phyloP scores from a whole-genome alignment of 1,140 invertebrate genomes.

The Drosophila pseudoananassae region DNA sequence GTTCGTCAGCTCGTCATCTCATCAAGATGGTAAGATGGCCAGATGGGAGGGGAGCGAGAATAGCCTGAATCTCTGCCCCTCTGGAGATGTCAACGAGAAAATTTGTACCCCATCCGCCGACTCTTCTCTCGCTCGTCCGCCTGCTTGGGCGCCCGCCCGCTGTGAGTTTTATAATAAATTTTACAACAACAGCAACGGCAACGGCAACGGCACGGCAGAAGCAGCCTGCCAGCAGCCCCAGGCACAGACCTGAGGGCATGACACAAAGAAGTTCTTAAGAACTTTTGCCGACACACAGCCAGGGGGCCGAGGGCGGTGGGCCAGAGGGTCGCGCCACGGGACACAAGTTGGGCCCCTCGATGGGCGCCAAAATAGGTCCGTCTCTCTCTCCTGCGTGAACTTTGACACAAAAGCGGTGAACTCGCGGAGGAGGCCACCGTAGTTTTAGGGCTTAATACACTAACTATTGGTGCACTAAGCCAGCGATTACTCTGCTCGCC shows the following conservation, averaged over 20 bases:
- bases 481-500: too few species aligned
- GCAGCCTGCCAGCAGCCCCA: conserved; percentile 40
- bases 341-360: conserved; percentile 44
- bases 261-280: conserved; percentile 74
- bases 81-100: conserved; percentile 60
- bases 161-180: conserved; percentile 73
- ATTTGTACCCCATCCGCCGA: conserved; percentile 32
- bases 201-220: conserved; percentile 7
- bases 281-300: conserved; percentile 68
- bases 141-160: conserved; percentile 50
- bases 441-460: background rate
- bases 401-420: conserved; percentile 62
- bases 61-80: conserved; percentile 6
- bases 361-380: conserved; percentile 45
- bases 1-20: conserved; percentile 54
- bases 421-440: background rate
- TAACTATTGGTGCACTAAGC: background rate
- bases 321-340: conserved; percentile 27
- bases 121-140: background rate
- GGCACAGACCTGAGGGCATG: conserved; percentile 65
- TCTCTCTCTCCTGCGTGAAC: conserved; percentile 25
- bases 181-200: conserved; percentile 59
- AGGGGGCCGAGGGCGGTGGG: background rate
- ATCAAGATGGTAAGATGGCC: conserved; percentile 28
- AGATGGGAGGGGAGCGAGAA: background rate